A percentile compares a stretch with the other conserved stretches of the same genome.
Evolutionary conservation across 2,113 vertebrate genomes (phyloP).

Genomic region (Abramis brama): DNA sequence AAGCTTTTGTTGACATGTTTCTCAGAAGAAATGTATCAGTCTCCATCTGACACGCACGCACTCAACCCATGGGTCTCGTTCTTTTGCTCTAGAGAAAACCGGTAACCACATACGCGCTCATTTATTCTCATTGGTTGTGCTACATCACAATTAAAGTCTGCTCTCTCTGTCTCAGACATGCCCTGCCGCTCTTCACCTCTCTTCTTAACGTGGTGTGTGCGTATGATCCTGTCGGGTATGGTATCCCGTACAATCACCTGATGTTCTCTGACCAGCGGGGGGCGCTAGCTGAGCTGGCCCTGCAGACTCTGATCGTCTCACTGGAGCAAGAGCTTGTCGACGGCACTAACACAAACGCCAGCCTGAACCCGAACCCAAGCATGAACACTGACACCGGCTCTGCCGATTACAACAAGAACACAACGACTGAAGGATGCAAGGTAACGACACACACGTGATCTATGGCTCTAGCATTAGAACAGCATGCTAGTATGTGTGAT

Average conservation of each 20-base stretch:
- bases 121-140: background rate
- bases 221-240: conserved; percentile 96
- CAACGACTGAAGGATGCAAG: background rate
- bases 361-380: conserved; percentile 67
- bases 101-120: conserved; percentile 72
- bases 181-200: conserved; percentile 94
- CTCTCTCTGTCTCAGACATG: conserved; percentile 78
- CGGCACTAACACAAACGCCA: conserved; percentile 82
- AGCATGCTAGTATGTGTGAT: background rate
- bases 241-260: conserved; percentile 97
- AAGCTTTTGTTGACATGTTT: conserved; percentile 95
- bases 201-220: conserved; percentile 94
- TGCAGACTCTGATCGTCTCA: conserved; percentile 94
- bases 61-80: conserved; percentile 97
- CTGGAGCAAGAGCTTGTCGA: conserved; percentile 87
- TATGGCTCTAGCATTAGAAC: background rate
- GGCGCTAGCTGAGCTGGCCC: conserved; percentile 92
- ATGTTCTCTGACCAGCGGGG: conserved; percentile 96
- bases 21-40: conserved; percentile 97
- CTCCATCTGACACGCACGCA: conserved; percentile 83
- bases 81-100: conserved; percentile 96
- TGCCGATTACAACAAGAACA: conserved; percentile 3
- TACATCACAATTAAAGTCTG: background rate
- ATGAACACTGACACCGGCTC: background rate
- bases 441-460: background rate